Base-by-base conservation (phyloP, 2,113 vertebrate species). In the Phalacrocorax carbo region DNA sequence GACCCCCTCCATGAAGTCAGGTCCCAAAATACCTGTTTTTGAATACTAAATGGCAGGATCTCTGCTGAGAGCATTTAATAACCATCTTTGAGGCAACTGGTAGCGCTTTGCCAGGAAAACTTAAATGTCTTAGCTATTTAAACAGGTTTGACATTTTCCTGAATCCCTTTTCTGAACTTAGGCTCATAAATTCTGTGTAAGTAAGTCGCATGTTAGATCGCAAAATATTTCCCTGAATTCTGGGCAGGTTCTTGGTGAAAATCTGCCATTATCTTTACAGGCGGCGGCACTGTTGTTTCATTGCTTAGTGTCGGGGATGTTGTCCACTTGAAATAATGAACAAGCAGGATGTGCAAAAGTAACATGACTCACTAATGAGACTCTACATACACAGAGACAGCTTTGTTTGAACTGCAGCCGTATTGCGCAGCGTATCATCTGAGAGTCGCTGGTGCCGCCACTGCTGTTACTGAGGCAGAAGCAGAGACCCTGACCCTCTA, bases 61-160 rank as follows among this genome's bases (percentile, higher is more conserved):
- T 91, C 72, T 76, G 77, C 70, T 82, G 21, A 11, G 70, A 86
- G 34, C 70, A 82, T 93, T 93, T 81, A 95, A 82, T 72, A 95
- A 70, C 81, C 82, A 72, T 49, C 69, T 87, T 96, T 86, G 32
- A 85, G 65, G 57, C 48, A 91, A 68, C n/a, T 0, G 0, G 84
- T 52, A 72, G 21, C 76, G 36, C 54, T 96, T 80, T 95, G 70
- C 62, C 66, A 93, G 36, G 40, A 89, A 93, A 96, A 82, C 70
- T 90, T 91, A 95, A 96, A 92, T 93, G 91, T 81, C 80, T 86
- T 52, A 57, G 70, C 78, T 94, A 73, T 96, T 95, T 94, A 90
- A 96, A 93, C 61, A 91, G 36, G 57, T 91, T 61, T 97, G 90
- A 95, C 87, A 93, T 96, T 96, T 96, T 89, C 84, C 70, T 26